phyloP scores from a whole-genome alignment of 2,888 invertebrate species.

The Cheilosia urbana region DNA sequence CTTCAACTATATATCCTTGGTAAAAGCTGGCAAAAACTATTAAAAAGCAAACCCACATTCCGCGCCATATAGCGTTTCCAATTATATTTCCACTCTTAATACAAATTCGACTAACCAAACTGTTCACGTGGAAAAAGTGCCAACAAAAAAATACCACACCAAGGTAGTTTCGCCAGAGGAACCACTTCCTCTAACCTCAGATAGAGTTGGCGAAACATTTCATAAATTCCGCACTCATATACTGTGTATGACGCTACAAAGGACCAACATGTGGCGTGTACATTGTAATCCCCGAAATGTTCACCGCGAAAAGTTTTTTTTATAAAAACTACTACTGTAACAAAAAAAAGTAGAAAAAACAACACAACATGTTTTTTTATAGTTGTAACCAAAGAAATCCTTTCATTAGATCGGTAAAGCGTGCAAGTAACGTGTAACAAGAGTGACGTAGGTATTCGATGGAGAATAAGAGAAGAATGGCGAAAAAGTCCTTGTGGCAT shows the following conservation, averaged over 20 bases:
- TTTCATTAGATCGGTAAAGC: slow-evolving; percentile 52
- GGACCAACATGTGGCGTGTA: not conserved
- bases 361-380: slow-evolving; percentile 33
- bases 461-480: slow-evolving; percentile 35
- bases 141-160: slow-evolving; percentile 5
- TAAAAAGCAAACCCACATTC: slow-evolving; percentile 34
- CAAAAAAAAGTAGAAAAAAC: not conserved
- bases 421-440: slow-evolving; percentile 45
- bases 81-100: slow-evolving; percentile 69
- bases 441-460: slow-evolving; percentile 53
- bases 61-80: slow-evolving; percentile 48
- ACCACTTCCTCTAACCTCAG: slow-evolving; percentile 29
- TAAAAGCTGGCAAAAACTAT: slow-evolving; percentile 26
- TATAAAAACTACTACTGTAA: slow-evolving; percentile 21
- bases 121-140: slow-evolving; percentile 43
- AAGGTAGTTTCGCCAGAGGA: slow-evolving; percentile 40
- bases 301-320: slow-evolving; percentile 51
- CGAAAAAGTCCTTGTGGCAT: slow-evolving; percentile 37
- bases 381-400: slow-evolving; percentile 52
- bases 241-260: slow-evolving; percentile 14
- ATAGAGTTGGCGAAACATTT: slow-evolving; percentile 26
- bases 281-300: slow-evolving; percentile 55
- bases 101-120: slow-evolving; percentile 61
- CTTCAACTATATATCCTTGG: slow-evolving; percentile 10
- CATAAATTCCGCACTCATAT: slow-evolving; percentile 32